Conservation (phyloP, 2,113 vertebrate species). For the Melanerpes formicivorus region DNA sequence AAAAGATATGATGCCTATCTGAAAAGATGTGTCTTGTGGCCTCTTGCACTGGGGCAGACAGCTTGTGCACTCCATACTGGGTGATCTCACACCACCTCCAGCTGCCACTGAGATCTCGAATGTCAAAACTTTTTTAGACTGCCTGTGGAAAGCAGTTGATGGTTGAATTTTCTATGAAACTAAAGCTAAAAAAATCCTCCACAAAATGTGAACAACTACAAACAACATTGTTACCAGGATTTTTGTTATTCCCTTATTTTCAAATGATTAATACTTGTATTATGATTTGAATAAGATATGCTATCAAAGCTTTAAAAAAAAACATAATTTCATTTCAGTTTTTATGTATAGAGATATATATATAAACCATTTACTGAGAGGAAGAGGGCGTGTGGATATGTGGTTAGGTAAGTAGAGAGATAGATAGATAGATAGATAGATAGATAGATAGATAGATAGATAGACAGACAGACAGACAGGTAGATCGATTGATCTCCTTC, state of each 20-base stretch:
- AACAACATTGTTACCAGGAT: not conserved
- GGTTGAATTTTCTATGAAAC: constrained; percentile 9
- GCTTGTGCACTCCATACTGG: accelerated
- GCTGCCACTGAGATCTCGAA: constrained; percentile 14
- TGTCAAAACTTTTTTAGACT: constrained; percentile 39
- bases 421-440: not conserved
- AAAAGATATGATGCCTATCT: not conserved
- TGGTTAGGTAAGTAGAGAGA: not conserved
- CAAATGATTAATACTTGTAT: not conserved
- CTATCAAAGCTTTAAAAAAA: not conserved
- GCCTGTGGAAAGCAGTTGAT: constrained; percentile 10
- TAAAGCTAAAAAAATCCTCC: not conserved
- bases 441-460: not conserved
- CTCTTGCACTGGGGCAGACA: not conserved
- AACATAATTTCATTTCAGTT: not conserved
- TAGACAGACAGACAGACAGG: not conserved
- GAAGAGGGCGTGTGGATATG: not conserved
- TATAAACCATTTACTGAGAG: too few relatives aligned
- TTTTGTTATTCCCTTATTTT: not conserved
- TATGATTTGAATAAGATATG: not conserved
- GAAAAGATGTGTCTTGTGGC: not conserved
- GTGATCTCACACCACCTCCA: constrained; percentile 40
- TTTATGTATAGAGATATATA: too few relatives aligned
- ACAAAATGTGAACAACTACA: not conserved
- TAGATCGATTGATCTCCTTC: not conserved